Base-by-base conservation (phyloP, 1,140 invertebrate species). In the Lutraria rhynchaena region DNA sequence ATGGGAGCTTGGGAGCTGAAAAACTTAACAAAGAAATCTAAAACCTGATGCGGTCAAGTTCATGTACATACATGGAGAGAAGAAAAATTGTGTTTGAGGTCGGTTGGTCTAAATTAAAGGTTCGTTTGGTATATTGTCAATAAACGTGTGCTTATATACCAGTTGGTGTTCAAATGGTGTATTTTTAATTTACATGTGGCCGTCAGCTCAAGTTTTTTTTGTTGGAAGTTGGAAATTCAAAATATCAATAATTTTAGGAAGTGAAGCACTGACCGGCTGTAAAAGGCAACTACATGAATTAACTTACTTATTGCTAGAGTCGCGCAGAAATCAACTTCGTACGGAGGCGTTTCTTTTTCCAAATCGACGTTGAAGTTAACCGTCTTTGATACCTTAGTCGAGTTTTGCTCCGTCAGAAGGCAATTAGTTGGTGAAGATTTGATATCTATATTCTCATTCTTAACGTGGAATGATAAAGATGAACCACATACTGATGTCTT, bases 331-430 rank as follows among this genome's bases (percentile, higher is more conserved):
- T 67, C 63, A 51, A 29, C 63, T 15, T 1, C 27, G 13, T 49
- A 67, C 2, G 63, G 63, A 29, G 63, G 11, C 31, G 44, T 67
- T 46, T 29, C 29, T 67, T 67, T 67, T 22, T 49, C 44, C 19
- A 67, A 19, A 9, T n/a, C 3, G 15, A 67, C 4, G 4, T 15
- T n/a, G 9, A 67, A n/a, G 0, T 1, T 13, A 3, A 46, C 44
- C 1, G 22, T 27, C 9, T 67, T 11, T 29, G 24, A 1, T 0
- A 46, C 17, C 19, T 67, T 37, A 13, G 17, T 19, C 2, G 15
- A 3, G 3, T 5, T 7, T 41, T 29, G 1, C 5, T 49, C n/a
- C 31, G 2, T 49, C 17, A 4, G 3, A 7, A 3, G n/a, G 19
- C 63, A 67, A 3, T 31, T 67, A 27, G 13, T 49, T 15, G 44